These are phyloP conservation scores for Drosophila sordidula DNA, from an alignment of 2,888 invertebrate genomes.

Conservation along the genomic window DNA sequence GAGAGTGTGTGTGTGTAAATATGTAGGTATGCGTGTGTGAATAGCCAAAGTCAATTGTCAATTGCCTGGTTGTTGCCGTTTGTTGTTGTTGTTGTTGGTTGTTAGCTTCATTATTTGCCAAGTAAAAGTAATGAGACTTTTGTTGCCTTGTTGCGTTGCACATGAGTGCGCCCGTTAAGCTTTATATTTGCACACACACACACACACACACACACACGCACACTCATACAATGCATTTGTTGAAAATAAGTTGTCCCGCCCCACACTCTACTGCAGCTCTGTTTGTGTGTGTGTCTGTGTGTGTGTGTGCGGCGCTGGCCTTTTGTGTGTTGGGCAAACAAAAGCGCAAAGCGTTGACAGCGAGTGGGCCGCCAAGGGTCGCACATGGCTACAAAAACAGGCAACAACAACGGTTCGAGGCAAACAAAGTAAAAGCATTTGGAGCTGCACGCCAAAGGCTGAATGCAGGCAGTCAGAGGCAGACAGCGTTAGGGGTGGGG, in stretches of 20 bases:
- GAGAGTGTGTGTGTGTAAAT: not conserved
- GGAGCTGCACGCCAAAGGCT: constrained; percentile 56
- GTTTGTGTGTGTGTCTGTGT: constrained; percentile 10
- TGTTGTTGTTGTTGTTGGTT: constrained; percentile 40
- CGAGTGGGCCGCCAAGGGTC: constrained; percentile 35
- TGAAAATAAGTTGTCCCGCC: constrained; percentile 40
- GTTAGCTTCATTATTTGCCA: constrained; percentile 79
- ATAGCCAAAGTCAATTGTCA: constrained; percentile 68
- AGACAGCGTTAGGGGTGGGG: not conserved
- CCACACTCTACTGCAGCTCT: constrained; percentile 3
- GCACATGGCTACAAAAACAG: constrained; percentile 18
- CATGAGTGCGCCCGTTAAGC: constrained; percentile 74
- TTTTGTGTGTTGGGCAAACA: constrained; percentile 76
- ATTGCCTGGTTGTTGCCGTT: constrained; percentile 32
- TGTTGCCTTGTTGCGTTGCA: constrained; percentile 79
- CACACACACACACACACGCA: constrained; percentile 25
- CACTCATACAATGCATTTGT: constrained; percentile 26
- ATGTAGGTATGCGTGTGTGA: not conserved
- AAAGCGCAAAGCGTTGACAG: constrained; percentile 76
- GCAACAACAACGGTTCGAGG: constrained; percentile 20
- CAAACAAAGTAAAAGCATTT: constrained; percentile 66
- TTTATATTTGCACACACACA: constrained; percentile 49
- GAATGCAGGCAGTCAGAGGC: constrained; percentile 28
- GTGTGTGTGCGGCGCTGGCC: constrained; percentile 39
- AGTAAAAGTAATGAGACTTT: constrained; percentile 81